Conservation (phyloP, 1,140 invertebrate species). For the Achatina immaculata region DNA sequence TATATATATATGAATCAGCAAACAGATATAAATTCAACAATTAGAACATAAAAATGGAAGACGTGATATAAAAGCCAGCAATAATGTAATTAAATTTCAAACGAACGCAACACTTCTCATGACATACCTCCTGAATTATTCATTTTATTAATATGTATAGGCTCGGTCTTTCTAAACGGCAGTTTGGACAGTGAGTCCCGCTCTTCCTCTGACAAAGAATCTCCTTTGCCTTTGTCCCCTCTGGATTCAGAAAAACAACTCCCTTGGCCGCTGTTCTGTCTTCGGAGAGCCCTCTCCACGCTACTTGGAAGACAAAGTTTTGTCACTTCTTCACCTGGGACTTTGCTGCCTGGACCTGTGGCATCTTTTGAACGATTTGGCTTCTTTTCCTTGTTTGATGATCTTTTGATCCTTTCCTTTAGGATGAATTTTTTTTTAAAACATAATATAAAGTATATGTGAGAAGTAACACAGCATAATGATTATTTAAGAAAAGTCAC, state of each 20-base stretch:
- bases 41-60: too few species aligned
- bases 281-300: neutral
- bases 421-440: too few species aligned
- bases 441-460: too few species aligned
- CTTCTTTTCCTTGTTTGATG: neutral
- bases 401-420: neutral
- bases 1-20: too few species aligned
- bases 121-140: conserved; percentile 1
- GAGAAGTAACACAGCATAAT: too few species aligned
- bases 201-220: neutral
- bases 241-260: neutral
- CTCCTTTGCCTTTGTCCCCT: neutral
- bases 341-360: neutral
- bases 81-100: too few species aligned
- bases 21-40: too few species aligned
- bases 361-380: neutral
- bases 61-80: too few species aligned
- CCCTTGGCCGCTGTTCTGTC: neutral
- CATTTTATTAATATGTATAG: conserved; percentile 31
- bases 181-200: conserved; percentile 12
- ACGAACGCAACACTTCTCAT: too few species aligned
- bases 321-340: neutral
- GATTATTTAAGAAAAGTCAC: too few species aligned
- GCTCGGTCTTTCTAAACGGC: conserved; percentile 17
- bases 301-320: neutral